Base-by-base conservation (phyloP, 2,888 invertebrate genomes). In the Morpho helenor region DNA sequence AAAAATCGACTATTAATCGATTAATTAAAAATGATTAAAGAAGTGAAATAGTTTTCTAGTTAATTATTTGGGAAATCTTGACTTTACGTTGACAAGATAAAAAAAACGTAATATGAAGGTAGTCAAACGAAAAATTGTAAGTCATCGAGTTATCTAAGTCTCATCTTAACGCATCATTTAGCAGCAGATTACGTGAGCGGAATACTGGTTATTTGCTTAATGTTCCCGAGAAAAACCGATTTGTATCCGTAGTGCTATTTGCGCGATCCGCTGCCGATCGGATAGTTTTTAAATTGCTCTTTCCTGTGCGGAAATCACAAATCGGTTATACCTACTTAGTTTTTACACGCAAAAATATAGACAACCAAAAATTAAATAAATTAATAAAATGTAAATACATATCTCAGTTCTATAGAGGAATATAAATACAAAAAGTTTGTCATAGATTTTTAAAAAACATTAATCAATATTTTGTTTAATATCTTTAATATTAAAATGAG, bases 101-200 rank as follows among this genome's bases (percentile, higher is more conserved):
- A 22, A 31, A 23, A 45, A 23, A 10, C 7, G 31, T 46, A 22
- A 53, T 50, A 41, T 47, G 9, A 41, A 41, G 47, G 46, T 53
- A 46, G 53, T 40, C n/a, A 9, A 47, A 16, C 31, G 45, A 72
- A 67, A 79, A 82, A 80, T 79, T 80, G 78, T 80, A 83, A 82
- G 80, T 82, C 82, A 84, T 80, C 72, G 77, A 72, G 70, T 76
- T 77, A 75, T 80, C 74, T 76, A 80, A 81, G 77, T 79, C 78
- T 68, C 82, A 80, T 79, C 80, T 82, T 80, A 80, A 81, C 86
- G 86, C 79, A 72, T 79, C 85, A 87, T 54, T 87, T 86, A 84
- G 79, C 75, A 74, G 66, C 78, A 79, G 84, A 85, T 87, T 81
- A 82, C 81, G 80, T 82, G 82, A 80, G 77, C 72, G 72, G 78